Conservation (phyloP, 1,140 invertebrate species). For the Psilanteris sp. region DNA sequence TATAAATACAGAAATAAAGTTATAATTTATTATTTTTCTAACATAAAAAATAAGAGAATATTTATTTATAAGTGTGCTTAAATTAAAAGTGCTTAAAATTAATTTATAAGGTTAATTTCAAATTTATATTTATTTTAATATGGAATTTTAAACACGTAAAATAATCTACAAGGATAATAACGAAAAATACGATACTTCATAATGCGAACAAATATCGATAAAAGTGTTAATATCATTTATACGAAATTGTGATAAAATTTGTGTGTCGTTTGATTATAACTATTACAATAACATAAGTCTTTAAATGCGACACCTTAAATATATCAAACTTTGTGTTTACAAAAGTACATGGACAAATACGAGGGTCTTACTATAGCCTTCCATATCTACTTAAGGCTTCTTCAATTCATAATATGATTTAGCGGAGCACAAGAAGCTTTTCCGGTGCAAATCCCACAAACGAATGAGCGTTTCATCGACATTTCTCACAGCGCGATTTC, state of each 20-base stretch:
- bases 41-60: too few species aligned
- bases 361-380: conserved; percentile 37
- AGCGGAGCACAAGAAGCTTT: conserved; percentile 45
- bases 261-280: conserved; percentile 36
- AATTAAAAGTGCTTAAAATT: too few species aligned
- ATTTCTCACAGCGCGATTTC: conserved; percentile 62
- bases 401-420: conserved; percentile 55
- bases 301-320: conserved; percentile 40
- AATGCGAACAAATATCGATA: too few species aligned
- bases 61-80: too few species aligned
- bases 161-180: too few species aligned
- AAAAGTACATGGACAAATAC: conserved; percentile 38
- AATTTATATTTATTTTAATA: too few species aligned
- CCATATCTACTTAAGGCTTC: conserved; percentile 47
- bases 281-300: conserved; percentile 21
- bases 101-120: too few species aligned
- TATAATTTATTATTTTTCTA: too few species aligned
- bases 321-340: conserved; percentile 56
- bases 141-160: too few species aligned
- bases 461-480: conserved; percentile 60
- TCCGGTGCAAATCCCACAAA: conserved; percentile 41
- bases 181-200: too few species aligned
- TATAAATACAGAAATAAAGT: too few species aligned
- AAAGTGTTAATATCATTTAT: conserved; percentile 36
- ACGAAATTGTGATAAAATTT: conserved; percentile 28